Percentiles rank a stretch among this genome's conserved stretches.
Conservation (phyloP, 2,113 vertebrate genomes). For the Zingel zingel region DNA sequence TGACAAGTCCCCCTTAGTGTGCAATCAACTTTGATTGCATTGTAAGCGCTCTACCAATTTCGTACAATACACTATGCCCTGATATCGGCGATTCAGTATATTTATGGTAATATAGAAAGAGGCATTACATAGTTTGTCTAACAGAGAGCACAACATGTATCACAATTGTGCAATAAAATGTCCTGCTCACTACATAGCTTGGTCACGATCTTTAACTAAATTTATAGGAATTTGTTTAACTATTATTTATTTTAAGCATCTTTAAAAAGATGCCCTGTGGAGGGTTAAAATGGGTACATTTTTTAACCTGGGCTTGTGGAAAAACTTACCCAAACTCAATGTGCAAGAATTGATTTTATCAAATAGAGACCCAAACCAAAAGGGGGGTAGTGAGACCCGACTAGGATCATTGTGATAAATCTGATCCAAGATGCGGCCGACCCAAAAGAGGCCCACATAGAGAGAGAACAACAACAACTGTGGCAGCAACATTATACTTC, state of each 20-base stretch:
- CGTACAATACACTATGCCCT: not conserved
- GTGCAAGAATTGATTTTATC: not conserved
- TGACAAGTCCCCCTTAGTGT: not conserved
- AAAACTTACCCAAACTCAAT: not conserved
- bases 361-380: not conserved
- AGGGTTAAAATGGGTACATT: not conserved
- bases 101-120: not conserved
- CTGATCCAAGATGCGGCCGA: not conserved
- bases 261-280: too few relatives aligned
- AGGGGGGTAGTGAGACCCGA: not conserved
- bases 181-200: not conserved
- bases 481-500: not conserved
- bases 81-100: too few relatives aligned
- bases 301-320: not conserved
- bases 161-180: not conserved
- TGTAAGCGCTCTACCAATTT: not conserved
- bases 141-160: not conserved
- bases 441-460: not conserved
- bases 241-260: too few relatives aligned
- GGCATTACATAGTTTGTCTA: not conserved
- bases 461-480: conserved; percentile 6
- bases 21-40: not conserved
- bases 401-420: not conserved
- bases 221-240: not conserved
- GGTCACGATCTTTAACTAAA: not conserved